Conservation (phyloP, 2,797 vertebrate genomes). For the Clarias pachynema region DNA sequence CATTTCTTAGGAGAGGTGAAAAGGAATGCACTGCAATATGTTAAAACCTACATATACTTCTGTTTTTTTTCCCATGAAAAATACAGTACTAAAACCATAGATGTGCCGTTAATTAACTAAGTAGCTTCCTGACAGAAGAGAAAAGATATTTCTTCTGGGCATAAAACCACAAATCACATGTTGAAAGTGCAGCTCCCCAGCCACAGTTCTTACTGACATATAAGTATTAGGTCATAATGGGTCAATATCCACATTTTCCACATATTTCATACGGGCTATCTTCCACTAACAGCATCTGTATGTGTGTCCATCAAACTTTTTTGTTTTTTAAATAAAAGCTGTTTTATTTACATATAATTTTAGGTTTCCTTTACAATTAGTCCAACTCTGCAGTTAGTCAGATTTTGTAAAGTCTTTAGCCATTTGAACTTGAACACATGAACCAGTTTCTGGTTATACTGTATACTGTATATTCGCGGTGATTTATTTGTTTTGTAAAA, state of each 20-base stretch:
- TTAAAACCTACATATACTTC: neutral
- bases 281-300: neutral
- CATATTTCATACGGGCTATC: slow-evolving; percentile 6
- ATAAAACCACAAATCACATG: slow-evolving; percentile 29
- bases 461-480: neutral
- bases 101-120: slow-evolving; percentile 23
- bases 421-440: neutral
- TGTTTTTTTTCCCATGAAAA: neutral
- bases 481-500: neutral
- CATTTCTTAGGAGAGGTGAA: neutral
- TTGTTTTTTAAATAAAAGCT: neutral
- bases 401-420: neutral
- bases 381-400: neutral
- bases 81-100: slow-evolving; percentile 3
- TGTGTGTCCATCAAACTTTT: neutral
- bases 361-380: neutral
- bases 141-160: slow-evolving; percentile 20
- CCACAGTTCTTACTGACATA: slow-evolving; percentile 11
- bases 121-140: slow-evolving; percentile 23
- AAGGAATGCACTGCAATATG: neutral
- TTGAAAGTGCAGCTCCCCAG: slow-evolving; percentile 21
- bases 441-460: neutral
- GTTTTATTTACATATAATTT: neutral
- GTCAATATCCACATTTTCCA: neutral
- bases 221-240: neutral